Evolutionary conservation across 2,113 vertebrate genomes (phyloP).

Genomic region (Xenus cinereus): DNA sequence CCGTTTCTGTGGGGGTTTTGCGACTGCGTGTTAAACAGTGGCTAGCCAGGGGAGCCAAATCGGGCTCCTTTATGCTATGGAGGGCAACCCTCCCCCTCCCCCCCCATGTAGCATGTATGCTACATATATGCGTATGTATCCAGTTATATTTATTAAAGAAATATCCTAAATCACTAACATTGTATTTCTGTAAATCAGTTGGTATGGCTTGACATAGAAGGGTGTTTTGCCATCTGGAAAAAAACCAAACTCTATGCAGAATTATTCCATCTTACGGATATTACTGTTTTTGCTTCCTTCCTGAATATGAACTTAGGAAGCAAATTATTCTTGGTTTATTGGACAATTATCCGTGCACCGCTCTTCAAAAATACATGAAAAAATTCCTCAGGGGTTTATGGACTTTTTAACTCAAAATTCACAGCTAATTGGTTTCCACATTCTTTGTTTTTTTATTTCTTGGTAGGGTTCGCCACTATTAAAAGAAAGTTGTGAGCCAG

Average conservation of each 20-base stretch:
- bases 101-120: neutral
- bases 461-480: neutral
- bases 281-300: neutral
- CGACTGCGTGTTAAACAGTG: rapidly evolving
- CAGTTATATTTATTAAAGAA: neutral
- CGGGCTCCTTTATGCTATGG: too few species aligned
- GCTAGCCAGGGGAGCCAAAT: neutral
- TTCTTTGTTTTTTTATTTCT: neutral
- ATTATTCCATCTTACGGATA: neutral
- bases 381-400: neutral
- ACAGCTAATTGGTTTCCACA: neutral
- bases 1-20: neutral
- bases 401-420: neutral
- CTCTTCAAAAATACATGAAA: neutral
- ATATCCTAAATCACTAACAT: neutral
- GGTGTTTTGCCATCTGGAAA: neutral
- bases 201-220: neutral
- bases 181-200: neutral
- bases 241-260: rapidly evolving
- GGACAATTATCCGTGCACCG: neutral
- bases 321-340: neutral
- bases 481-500: neutral
- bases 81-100: too few species aligned
- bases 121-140: neutral
- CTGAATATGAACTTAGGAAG: neutral